These are phyloP conservation scores for Eupithecia pulchellata DNA, from an alignment of 2,888 invertebrate species.

Conservation along the genomic window DNA sequence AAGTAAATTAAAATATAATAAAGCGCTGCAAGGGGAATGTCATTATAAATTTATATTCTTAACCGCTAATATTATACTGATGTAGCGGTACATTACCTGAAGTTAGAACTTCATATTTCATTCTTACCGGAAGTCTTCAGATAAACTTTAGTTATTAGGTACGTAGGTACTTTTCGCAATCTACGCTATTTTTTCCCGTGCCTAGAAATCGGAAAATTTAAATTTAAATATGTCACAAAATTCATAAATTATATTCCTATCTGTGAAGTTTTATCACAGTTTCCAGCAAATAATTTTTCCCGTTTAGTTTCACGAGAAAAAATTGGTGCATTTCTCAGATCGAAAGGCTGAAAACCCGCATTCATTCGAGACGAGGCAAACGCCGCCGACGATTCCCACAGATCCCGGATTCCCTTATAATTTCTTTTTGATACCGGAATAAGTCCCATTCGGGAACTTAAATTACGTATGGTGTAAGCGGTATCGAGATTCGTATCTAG, in stretches of 20 bases:
- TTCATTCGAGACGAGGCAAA: constrained; percentile 45
- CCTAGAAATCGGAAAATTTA: neutral
- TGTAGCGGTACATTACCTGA: no score
- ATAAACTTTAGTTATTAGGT: no score
- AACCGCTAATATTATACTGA: neutral
- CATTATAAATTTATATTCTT: neutral
- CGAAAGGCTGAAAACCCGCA: constrained; percentile 22
- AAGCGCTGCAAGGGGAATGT: constrained; percentile 39
- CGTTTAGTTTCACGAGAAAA: constrained; percentile 12
- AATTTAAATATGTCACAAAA: neutral
- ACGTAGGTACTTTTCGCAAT: neutral
- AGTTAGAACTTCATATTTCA: no score
- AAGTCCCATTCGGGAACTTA: constrained; percentile 76
- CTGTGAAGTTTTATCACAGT: neutral
- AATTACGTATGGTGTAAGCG: constrained; percentile 76
- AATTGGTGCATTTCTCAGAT: constrained; percentile 25
- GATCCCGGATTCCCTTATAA: constrained; percentile 69
- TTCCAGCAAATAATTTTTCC: constrained; percentile 2
- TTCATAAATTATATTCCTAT: neutral
- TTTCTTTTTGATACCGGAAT: constrained; percentile 79
- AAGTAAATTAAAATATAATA: constrained; percentile 57
- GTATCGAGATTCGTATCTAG: constrained; percentile 78
- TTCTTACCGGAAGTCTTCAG: no score
- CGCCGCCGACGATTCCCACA: constrained; percentile 50
- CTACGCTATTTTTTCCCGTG: neutral